Conservation (phyloP, 1,140 invertebrate species). For the Lysiphlebus fabarum region DNA sequence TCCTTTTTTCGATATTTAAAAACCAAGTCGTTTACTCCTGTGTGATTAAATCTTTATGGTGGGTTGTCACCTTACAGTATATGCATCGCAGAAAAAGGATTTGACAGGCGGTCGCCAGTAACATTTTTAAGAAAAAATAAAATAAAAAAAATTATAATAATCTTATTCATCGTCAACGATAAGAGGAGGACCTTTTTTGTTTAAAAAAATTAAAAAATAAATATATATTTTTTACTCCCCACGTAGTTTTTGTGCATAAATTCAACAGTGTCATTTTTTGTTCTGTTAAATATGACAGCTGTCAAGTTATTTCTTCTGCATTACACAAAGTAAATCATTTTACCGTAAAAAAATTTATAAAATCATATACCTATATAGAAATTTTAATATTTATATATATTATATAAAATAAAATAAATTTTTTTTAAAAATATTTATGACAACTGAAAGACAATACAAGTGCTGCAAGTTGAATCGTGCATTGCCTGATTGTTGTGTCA, state of each 20-base stretch:
- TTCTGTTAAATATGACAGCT: slow-evolving; percentile 48
- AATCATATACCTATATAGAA: too few species aligned
- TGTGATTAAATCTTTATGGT: slow-evolving; percentile 46
- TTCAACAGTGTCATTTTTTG: too few species aligned
- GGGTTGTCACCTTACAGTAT: slow-evolving; percentile 49
- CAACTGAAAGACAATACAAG: slow-evolving; percentile 23
- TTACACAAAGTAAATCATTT: not conserved
- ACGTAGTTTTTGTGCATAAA: too few species aligned
- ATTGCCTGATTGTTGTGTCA: slow-evolving; percentile 33
- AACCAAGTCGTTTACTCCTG: slow-evolving; percentile 21
- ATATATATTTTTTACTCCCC: too few species aligned
- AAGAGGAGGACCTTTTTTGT: too few species aligned
- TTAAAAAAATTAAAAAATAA: too few species aligned
- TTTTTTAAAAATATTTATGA: too few species aligned
- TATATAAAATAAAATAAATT: not conserved
- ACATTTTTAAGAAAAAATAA: slow-evolving; percentile 22
- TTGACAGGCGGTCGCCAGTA: slow-evolving; percentile 48
- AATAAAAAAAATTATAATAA: too few species aligned
- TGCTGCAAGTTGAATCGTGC: slow-evolving; percentile 24
- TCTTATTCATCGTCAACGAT: too few species aligned
- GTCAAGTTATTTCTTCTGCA: slow-evolving; percentile 37
- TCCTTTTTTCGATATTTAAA: too few species aligned
- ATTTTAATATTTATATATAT: too few species aligned
- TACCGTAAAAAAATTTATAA: not conserved
- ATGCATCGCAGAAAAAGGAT: slow-evolving; percentile 36